Evolutionary conservation across 2,888 invertebrate species (phyloP), one percentile per base, ranked within the genome.

Genomic region (Philaethria dido): DNA sequence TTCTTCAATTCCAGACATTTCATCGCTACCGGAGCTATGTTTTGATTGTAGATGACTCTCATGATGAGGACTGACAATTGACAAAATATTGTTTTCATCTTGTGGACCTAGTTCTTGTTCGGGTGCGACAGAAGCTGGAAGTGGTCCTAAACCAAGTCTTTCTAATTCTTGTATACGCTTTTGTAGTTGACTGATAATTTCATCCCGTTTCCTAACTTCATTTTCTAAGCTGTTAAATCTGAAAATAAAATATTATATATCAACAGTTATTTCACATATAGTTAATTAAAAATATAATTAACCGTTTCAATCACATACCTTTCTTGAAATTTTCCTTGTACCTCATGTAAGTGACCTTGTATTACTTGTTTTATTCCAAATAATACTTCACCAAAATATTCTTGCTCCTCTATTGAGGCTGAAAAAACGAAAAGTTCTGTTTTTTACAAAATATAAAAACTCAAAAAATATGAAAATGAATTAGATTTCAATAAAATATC

Each of bases 351-450:
- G 83, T 95, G 95, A 22, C 94, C 94, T 85, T 96, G 96, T 86
- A 97, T 96, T 57, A 97, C 95, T 82, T 96, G 95, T 82, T 96
- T 96, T 70, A 97, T 96, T 69, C 95, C 97, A 73, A 95, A 86
- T 55, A 97, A 92, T 25, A 97, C 95, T 83, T 97, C 97, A 44
- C 95, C 95, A 81, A 97, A 95, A 88, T 96, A 96, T 82, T 97
- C 97, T 79, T 97, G 96, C 77, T 96, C 96, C 81, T 95, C 95
- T 65, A 94, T 84, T 33, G 94, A 94, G 71, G 94, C 95, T 95
- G 86, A 68, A 80, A 85, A 72, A 69, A 72, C 72, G 75, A 62
- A 64, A 3, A 36, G 11, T 22, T 64, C 36, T 66, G 22, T 54
- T 39, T 59, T 29, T 42, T 11, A 42, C n/a, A n/a, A 57, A 57